phyloP scores from a whole-genome alignment of 2,113 vertebrate genomes.

The Vombatus ursinus region DNA sequence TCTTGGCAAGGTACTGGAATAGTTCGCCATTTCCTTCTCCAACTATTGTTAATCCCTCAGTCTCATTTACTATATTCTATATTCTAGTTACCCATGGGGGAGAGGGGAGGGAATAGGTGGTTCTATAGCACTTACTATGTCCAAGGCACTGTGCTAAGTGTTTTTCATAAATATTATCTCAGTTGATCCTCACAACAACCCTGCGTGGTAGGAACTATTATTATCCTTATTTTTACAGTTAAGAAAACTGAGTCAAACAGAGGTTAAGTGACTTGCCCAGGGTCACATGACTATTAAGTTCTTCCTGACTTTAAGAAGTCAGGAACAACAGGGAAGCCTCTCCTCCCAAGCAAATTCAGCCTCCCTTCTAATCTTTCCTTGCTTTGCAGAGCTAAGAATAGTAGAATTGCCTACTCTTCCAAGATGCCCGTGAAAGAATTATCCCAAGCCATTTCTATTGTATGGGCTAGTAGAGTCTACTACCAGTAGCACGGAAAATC shows the following conservation, averaged over 20 bases:
- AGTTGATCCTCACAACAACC: not conserved
- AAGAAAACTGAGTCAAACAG: not conserved
- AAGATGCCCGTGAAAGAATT: not conserved
- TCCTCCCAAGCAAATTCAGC: not conserved
- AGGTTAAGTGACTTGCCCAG: not conserved
- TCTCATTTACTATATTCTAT: not conserved
- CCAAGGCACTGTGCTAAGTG: not conserved
- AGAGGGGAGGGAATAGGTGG: not conserved
- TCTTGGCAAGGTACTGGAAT: not conserved
- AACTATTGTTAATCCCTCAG: not conserved
- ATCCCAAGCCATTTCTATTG: not conserved
- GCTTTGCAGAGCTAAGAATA: not conserved
- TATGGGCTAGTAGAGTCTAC: not conserved
- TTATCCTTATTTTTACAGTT: not conserved
- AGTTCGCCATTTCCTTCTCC: not conserved
- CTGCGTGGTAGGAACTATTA: not conserved
- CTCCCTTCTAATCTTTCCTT: not conserved
- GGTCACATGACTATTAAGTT: not conserved
- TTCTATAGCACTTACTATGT: not conserved
- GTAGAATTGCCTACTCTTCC: not conserved
- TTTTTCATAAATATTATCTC: not conserved
- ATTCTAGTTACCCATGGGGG: not conserved
- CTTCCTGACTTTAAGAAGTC: not conserved
- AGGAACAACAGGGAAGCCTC: not conserved
- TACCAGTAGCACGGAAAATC: not conserved